Conservation (phyloP, 2,888 invertebrate genomes). For the Cerastoderma edule region DNA sequence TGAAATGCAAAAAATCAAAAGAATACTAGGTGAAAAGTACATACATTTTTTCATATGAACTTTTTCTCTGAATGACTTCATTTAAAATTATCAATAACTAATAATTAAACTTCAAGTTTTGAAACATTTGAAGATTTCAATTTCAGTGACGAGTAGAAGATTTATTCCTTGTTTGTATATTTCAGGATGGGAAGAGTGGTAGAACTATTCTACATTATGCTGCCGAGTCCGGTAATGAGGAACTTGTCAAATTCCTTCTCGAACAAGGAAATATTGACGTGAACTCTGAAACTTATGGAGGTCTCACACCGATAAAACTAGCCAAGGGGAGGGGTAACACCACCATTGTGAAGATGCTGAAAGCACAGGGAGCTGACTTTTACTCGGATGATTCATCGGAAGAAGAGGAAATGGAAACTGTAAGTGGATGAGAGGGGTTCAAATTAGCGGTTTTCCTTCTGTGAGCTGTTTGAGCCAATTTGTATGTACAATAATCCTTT, state of each 20-base stretch:
- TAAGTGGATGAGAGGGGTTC: no score
- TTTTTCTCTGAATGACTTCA: no score
- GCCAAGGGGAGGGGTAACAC: constrained; percentile 69
- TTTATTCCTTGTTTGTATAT: constrained; percentile 1
- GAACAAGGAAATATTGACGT: constrained; percentile 55
- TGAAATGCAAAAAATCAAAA: no score
- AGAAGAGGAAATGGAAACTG: constrained; percentile 40
- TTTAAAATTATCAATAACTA: no score
- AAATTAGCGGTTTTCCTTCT: no score
- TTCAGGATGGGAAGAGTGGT: constrained; percentile 77
- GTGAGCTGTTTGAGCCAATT: not conserved
- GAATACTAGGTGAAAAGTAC: no score
- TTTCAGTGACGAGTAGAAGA: no score
- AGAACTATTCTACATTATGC: constrained; percentile 75
- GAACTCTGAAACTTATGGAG: constrained; percentile 72
- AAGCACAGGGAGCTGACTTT: constrained; percentile 63
- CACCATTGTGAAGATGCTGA: constrained; percentile 58
- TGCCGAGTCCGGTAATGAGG: constrained; percentile 70
- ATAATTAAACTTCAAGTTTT: no score
- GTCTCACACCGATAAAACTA: constrained; percentile 71
- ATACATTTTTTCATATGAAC: no score
- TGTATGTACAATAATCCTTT: not conserved
- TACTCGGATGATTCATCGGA: constrained; percentile 48
- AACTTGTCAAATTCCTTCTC: constrained; percentile 64
- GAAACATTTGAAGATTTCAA: no score